Base-by-base conservation (phyloP, 2,113 vertebrate species). In the Oplegnathus fasciatus region DNA sequence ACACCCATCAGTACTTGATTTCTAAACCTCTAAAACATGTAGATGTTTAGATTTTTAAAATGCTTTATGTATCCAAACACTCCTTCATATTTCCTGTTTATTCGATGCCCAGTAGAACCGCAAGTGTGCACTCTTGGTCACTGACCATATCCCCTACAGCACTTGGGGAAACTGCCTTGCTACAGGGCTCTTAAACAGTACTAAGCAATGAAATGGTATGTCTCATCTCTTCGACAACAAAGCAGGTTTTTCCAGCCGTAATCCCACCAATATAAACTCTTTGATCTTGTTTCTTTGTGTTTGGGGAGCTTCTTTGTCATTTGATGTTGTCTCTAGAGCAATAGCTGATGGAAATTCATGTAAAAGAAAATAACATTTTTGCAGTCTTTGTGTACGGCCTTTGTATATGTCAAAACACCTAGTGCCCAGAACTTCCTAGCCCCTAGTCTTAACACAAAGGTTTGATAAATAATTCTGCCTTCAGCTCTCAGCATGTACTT, bases 271-370 rank as follows among this genome's bases (percentile, higher is more conserved):
- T 30, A 66, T 34, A 0, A 67, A 58, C 60, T 57, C 61, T 80
- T 80, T 73, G 76, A 80, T 83, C 77, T 69, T 6, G 6, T 77
- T 15, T 44, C 37, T 62, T 34, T 62, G 52, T 64, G 34, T 69
- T 77, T 28, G 10, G 44, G 60, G 46, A 83, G 52, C 30, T 10
- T 54, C 67, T 58, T 37, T 71, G 79, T 86, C 80, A 77, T 83
- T 67, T 68, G 46, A 73, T 80, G 80, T 75, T 26, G 34, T 86
- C 72, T 80, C 57, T 9, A 48, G 69, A 78, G 86, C 42, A 42
- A 75, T 18, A 55, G 60, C 67, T 8, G 54, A 83, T 83, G 61
- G 61, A 83, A 75, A 79, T 85, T 18, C 30, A 71, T 75, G 58
- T 79, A 26, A 75, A 71, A 71, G 58, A 58, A 79, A 83, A 66